Evolutionary conservation across 1,140 invertebrate genomes (phyloP).

Genomic region (Bilobella aurantiaca): DNA sequence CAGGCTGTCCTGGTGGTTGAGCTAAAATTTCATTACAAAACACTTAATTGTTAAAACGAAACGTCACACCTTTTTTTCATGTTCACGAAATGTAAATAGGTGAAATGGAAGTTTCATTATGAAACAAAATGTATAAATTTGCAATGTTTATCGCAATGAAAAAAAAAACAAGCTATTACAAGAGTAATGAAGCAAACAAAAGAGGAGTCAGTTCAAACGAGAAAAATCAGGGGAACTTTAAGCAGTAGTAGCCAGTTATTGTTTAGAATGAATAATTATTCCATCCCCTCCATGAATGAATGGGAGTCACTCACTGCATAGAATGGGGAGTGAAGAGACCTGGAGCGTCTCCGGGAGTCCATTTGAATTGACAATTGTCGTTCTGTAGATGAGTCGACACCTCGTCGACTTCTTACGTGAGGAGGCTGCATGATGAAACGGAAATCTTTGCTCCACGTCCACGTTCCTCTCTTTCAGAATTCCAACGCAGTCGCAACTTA

Average conservation of each 20-base stretch:
- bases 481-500: constrained; percentile 52
- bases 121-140: constrained; percentile 27
- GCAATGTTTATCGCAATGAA: constrained; percentile 1
- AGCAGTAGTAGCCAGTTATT: too few species aligned
- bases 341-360: constrained; percentile 74
- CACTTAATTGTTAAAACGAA: too few species aligned
- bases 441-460: constrained; percentile 86
- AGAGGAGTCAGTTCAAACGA: too few species aligned
- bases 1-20: constrained; percentile 87
- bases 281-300: too few species aligned
- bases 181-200: too few species aligned
- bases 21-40: too few species aligned
- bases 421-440: constrained; percentile 53
- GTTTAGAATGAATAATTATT: too few species aligned
- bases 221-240: too few species aligned
- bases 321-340: constrained; percentile 81
- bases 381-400: constrained; percentile 88
- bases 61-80: too few species aligned
- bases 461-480: constrained; percentile 87
- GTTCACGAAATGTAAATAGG: too few species aligned
- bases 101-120: too few species aligned
- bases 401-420: constrained; percentile 89
- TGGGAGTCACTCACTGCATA: constrained; percentile 71
- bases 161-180: background rate
- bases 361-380: constrained; percentile 58